Conservation (phyloP, 2,888 invertebrate species). For the Polydesmus complanatus region DNA sequence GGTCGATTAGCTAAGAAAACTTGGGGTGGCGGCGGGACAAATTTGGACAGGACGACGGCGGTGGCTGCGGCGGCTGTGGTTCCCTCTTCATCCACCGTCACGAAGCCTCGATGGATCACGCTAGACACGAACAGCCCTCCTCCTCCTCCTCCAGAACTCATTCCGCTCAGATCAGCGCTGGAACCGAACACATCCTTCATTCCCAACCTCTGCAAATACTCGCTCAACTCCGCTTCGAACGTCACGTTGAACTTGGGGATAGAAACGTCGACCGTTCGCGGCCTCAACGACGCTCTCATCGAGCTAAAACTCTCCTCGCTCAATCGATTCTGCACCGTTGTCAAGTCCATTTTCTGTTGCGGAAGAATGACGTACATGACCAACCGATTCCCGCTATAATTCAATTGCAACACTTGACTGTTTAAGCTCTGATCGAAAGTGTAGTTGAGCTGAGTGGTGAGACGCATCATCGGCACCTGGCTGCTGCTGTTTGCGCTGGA, state of each 20-base stretch:
- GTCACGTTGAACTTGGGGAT: not conserved
- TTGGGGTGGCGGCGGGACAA: not conserved
- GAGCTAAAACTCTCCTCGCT: not conserved
- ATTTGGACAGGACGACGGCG: not conserved
- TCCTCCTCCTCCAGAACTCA: not conserved
- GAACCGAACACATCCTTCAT: not conserved
- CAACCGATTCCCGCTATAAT: not conserved
- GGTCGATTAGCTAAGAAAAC: not conserved
- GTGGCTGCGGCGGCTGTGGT: not conserved
- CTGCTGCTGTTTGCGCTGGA: too few relatives aligned
- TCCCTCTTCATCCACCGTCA: not conserved
- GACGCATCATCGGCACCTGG: too few relatives aligned
- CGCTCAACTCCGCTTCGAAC: not conserved
- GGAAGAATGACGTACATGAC: not conserved
- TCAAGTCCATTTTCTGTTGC: not conserved
- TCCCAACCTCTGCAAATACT: not conserved
- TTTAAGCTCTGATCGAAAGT: not conserved
- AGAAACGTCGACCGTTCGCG: not conserved
- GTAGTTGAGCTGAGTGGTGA: not conserved
- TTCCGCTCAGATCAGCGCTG: not conserved
- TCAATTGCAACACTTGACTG: not conserved
- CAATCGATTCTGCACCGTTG: not conserved
- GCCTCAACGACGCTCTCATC: not conserved
- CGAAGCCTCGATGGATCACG: not conserved
- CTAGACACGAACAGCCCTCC: not conserved